Conservation (phyloP, 92 coral and sea anemone species). For the Epizoanthus rinbou region DNA sequence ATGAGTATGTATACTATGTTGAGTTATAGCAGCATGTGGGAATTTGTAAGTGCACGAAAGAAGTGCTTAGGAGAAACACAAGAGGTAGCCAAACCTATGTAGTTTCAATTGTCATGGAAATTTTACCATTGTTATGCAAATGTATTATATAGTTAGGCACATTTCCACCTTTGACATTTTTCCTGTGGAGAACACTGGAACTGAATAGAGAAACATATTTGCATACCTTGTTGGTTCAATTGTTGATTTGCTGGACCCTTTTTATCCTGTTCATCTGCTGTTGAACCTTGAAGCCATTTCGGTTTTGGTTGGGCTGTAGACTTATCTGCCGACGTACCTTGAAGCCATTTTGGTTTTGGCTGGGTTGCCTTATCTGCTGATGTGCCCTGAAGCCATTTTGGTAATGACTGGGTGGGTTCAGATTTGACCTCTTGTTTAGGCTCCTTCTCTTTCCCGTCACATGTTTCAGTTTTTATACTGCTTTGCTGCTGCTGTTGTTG, state of each 20-base stretch:
- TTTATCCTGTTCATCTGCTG: slow-evolving; percentile 10
- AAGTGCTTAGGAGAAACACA: no score
- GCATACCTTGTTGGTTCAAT: slow-evolving; percentile 27
- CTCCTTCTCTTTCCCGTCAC: neutral
- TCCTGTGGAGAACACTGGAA: no score
- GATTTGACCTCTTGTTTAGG: slow-evolving; percentile 13
- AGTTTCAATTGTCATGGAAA: no score
- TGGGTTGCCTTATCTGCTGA: slow-evolving; percentile 10
- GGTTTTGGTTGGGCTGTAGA: slow-evolving; percentile 42
- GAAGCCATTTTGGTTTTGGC: slow-evolving; percentile 75
- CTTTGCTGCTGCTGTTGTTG: slow-evolving; percentile 8
- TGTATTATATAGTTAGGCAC: no score
- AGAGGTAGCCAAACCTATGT: no score
- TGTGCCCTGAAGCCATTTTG: slow-evolving; percentile 72
- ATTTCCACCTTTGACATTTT: no score
- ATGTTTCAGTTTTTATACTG: neutral
- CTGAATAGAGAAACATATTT: neutral
- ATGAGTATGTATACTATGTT: no score
- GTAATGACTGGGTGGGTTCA: slow-evolving; percentile 21
- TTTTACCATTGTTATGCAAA: no score
- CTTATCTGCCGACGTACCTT: slow-evolving; percentile 21
- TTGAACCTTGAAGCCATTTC: slow-evolving; percentile 67
- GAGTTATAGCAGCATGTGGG: no score
- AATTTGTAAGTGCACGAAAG: no score
- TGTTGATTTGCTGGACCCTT: neutral